These are phyloP conservation scores for Nesogale talazaci DNA, from an alignment of 2,113 vertebrate genomes.

Conservation along the genomic window DNA sequence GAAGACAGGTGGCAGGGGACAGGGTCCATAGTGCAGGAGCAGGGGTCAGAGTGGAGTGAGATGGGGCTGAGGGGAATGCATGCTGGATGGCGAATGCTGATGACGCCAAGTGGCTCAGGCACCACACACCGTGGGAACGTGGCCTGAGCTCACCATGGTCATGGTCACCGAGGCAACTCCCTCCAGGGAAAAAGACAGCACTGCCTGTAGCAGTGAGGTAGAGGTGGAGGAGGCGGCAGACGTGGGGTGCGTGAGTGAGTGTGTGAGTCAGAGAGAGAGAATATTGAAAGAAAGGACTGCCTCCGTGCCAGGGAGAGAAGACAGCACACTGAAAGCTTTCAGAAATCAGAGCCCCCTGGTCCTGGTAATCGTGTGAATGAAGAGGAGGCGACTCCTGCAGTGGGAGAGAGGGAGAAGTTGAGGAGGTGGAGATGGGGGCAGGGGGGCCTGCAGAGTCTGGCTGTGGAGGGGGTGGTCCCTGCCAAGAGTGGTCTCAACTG, in stretches of 20 bases:
- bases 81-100: accelerated
- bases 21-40: no score
- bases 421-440: no score
- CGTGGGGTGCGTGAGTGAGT: no score
- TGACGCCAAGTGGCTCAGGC: accelerated
- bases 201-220: accelerated
- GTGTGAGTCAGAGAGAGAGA: neutral
- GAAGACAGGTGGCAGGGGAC: neutral
- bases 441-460: neutral
- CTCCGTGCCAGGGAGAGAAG: neutral
- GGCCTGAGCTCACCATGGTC: accelerated
- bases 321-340: neutral
- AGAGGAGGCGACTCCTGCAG: accelerated
- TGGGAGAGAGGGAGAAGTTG: accelerated
- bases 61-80: accelerated
- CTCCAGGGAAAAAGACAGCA: neutral
- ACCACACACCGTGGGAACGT: neutral
- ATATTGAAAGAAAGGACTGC: neutral
- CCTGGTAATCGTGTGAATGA: neutral
- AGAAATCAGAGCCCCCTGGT: neutral
- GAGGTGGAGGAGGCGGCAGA: no score
- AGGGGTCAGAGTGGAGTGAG: no score
- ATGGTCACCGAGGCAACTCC: accelerated
- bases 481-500: neutral
- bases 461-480: neutral